Evolutionary conservation across 2,888 invertebrate species (phyloP), one percentile per base, ranked within the genome.

Genomic region (Deroplatys truncata): DNA sequence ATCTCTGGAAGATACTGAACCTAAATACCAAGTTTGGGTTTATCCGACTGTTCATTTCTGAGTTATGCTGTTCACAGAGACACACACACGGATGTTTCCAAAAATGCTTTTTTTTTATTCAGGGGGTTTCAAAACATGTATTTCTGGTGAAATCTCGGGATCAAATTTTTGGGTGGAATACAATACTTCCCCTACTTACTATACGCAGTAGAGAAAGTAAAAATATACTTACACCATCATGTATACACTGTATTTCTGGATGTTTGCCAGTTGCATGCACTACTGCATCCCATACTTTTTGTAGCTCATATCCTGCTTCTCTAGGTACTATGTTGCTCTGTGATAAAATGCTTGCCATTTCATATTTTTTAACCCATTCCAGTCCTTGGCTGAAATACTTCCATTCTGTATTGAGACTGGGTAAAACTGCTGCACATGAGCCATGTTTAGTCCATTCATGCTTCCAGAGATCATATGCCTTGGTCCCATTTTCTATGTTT

Each of bases 381-480:
- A 97, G 92, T 0, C 96, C 97, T 91, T 95, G 94, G 0, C 93
- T 92, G 92, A 97, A 97, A 92, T 97, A 97, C 92, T 96, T 96
- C 0, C 94, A 92, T 92, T 97, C 96, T 28, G 94, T 94, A 91
- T 95, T 94, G 0, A 97, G 92, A 7, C 93, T 91, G 0, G 95
- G 94, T 5, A 97, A 91, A 8, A 93, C 91, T 86, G 84, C 94
- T 2, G 97, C 96, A 92, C 98, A 98, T 0, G 97, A 97, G 3
- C 98, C 98, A 92, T 98, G 98, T 92, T 98, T 98, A 0, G 94
- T 93, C 97, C 97, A 98, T 93, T 98, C 98, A 92, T 98, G 97
- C 90, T 95, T 94, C 97, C 97, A 97, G 31, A 97, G n/a, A 29
- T 16, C 15, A 35, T 56, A 29, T 92, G 91, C 91, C 28, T 91